Evolutionary conservation across 2,888 invertebrate species (phyloP).

Genomic region (Campoletis raptor): DNA sequence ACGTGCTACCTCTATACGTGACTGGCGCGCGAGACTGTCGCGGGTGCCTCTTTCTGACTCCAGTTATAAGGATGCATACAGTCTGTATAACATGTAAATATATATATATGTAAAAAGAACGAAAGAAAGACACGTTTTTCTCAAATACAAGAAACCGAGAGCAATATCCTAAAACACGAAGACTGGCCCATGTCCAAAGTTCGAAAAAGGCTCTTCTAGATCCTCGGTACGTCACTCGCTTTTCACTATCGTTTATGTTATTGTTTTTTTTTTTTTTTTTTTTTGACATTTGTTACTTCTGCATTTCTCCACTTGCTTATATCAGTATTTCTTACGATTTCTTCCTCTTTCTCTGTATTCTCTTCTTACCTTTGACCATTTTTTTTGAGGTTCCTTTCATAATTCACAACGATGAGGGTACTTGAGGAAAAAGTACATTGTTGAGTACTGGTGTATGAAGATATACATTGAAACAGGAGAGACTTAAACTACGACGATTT

Average conservation of each 20-base stretch:
- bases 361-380: conserved; percentile 2
- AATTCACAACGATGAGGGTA: background rate
- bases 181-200: conserved; percentile 81
- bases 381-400: background rate
- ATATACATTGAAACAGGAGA: background rate
- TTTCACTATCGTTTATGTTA: conserved; percentile 43
- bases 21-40: background rate
- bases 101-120: conserved; percentile 37
- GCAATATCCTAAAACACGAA: conserved; percentile 82
- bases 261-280: conserved; percentile 28
- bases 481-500: background rate
- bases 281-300: background rate
- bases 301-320: conserved; percentile 23
- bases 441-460: background rate
- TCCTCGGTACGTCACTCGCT: conserved; percentile 55
- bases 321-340: conserved; percentile 17
- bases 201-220: conserved; percentile 63
- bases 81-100: background rate
- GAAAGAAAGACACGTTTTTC: conserved; percentile 48
- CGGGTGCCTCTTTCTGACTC: background rate
- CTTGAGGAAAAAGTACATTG: background rate
- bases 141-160: conserved; percentile 72
- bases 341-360: conserved; percentile 36
- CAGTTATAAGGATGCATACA: background rate
- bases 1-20: conserved; percentile 9